These are phyloP conservation scores for Sebastiscus tertius DNA, from an alignment of 2,797 vertebrate genomes.

Conservation along the genomic window DNA sequence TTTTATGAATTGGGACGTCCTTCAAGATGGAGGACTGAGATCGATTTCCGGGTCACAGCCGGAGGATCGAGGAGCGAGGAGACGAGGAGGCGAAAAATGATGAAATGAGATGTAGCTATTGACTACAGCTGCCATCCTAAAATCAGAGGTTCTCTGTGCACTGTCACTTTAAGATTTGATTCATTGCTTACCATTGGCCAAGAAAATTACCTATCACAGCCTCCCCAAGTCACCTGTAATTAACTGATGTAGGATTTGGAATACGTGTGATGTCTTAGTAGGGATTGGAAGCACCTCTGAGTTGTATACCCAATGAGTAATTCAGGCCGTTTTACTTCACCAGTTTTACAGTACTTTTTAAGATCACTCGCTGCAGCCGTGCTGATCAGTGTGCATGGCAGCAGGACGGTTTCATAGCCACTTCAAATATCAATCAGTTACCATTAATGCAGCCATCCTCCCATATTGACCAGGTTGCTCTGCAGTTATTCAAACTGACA, in stretches of 20 bases:
- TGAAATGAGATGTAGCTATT: too few relatives aligned
- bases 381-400: constrained; percentile 22
- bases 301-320: not conserved
- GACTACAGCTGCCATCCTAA: too few relatives aligned
- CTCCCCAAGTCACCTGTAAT: not conserved
- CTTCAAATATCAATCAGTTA: constrained; percentile 53
- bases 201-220: not conserved
- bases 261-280: not conserved
- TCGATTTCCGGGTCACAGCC: too few relatives aligned
- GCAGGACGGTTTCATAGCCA: constrained; percentile 16
- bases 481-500: constrained; percentile 63
- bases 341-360: not conserved
- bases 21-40: too few relatives aligned
- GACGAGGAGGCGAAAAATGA: too few relatives aligned
- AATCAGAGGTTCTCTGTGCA: too few relatives aligned
- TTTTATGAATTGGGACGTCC: too few relatives aligned
- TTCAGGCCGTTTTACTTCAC: not conserved
- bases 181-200: not conserved
- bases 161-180: not conserved
- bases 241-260: not conserved
- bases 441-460: constrained; percentile 36
- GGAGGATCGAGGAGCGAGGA: too few relatives aligned
- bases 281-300: not conserved
- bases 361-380: not conserved
- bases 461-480: constrained; percentile 37